A percentile compares a stretch with the other conserved stretches of the same genome.
Evolutionary conservation across 2,888 invertebrate species (phyloP).

Genomic region (Apotomis betuletana): DNA sequence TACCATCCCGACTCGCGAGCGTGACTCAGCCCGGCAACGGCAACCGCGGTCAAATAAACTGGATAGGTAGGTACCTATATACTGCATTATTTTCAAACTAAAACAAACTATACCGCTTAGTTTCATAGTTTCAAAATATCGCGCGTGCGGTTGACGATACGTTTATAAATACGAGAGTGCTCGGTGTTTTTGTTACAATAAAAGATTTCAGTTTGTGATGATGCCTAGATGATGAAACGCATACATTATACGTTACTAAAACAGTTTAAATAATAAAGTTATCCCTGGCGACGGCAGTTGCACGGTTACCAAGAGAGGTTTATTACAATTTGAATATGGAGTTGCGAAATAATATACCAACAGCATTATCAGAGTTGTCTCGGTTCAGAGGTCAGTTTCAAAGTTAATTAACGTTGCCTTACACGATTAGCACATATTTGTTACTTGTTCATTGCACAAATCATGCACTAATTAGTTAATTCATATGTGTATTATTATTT

Average conservation of each 20-base stretch:
- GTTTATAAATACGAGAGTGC: constrained; percentile 36
- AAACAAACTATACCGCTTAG: constrained; percentile 57
- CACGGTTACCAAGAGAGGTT: too few species aligned
- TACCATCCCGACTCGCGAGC: constrained; percentile 68
- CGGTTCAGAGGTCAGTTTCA: constrained; percentile 2
- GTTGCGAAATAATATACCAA: neutral
- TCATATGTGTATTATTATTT: neutral
- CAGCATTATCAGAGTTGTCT: neutral
- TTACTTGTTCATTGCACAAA: neutral
- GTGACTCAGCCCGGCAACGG: constrained; percentile 63
- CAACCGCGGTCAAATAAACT: constrained; percentile 68
- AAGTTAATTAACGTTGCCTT: constrained; percentile 21
- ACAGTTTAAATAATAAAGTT: too few species aligned
- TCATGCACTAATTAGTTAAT: neutral
- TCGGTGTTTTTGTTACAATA: constrained; percentile 9
- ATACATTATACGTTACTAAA: neutral
- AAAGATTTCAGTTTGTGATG: constrained; percentile 3
- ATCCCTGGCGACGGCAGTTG: too few species aligned
- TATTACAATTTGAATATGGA: neutral
- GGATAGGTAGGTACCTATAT: neutral
- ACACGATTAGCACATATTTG: neutral
- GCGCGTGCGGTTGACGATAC: constrained; percentile 44
- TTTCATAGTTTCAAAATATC: constrained; percentile 50
- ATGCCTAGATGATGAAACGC: neutral
- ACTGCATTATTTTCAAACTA: constrained; percentile 64